These are phyloP conservation scores for Pissodes strobi DNA, from an alignment of 1,140 invertebrate genomes.

Conservation along the genomic window DNA sequence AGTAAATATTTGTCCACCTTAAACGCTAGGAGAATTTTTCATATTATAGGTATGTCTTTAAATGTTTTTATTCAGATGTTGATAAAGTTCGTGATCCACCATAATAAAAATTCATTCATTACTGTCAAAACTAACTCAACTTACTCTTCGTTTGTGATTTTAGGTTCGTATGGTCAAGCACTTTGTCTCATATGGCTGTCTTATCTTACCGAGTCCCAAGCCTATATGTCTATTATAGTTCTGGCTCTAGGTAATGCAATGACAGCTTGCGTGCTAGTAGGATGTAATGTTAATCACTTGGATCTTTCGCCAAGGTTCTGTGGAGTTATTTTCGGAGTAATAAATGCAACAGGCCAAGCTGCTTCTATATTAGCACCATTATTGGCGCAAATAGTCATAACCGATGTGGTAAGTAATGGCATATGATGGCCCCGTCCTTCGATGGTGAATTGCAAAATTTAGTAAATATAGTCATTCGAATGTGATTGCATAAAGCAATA, in stretches of 20 bases:
- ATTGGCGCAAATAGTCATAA: conserved; percentile 66
- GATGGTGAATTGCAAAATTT: too few species aligned
- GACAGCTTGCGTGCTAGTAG: not conserved
- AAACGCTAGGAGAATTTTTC: conserved; percentile 65
- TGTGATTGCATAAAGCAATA: too few species aligned
- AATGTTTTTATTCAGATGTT: conserved; percentile 57
- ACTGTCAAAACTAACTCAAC: too few species aligned
- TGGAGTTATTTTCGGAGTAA: conserved; percentile 54
- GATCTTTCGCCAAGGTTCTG: conserved; percentile 33
- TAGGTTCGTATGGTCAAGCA: conserved; percentile 9
- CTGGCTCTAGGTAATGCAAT: not conserved
- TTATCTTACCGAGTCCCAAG: not conserved
- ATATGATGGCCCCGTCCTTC: too few species aligned
- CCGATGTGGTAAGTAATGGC: conserved; percentile 62
- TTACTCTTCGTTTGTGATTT: too few species aligned
- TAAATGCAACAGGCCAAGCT: conserved; percentile 70
- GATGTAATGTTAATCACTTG: conserved; percentile 19
- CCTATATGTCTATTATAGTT: conserved; percentile 2
- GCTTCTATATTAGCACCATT: conserved; percentile 72
- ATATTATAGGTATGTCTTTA: conserved; percentile 63
- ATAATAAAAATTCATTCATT: too few species aligned
- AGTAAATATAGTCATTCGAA: too few species aligned
- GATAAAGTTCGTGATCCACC: too few species aligned
- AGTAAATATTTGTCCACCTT: conserved; percentile 60
- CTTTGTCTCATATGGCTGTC: conserved; percentile 1